These are phyloP conservation scores for Xyliphius kryptos DNA, from an alignment of 2,113 vertebrate species.

Conservation along the genomic window DNA sequence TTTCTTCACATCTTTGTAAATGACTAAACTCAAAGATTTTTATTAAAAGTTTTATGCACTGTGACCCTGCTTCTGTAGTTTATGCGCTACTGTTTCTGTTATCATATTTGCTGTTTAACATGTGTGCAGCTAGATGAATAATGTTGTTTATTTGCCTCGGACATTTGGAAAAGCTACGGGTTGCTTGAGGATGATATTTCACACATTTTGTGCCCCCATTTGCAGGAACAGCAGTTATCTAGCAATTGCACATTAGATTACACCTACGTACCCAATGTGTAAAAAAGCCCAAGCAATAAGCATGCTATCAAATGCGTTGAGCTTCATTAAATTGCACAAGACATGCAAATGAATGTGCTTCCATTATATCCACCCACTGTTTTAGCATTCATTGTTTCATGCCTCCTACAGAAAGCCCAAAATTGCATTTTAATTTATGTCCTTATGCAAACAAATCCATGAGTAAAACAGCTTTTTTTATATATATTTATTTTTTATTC, in stretches of 20 bases:
- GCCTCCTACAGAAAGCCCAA: too few relatives aligned
- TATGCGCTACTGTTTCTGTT: too few relatives aligned
- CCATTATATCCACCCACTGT: slow-evolving; percentile 31
- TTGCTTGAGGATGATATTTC: slow-evolving; percentile 17
- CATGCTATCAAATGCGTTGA: slow-evolving; percentile 23
- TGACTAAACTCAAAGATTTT: too few relatives aligned
- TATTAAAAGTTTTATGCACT: too few relatives aligned
- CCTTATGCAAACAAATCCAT: too few relatives aligned
- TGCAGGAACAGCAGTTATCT: slow-evolving; percentile 9
- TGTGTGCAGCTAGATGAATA: slow-evolving; percentile 19
- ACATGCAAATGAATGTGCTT: slow-evolving; percentile 33
- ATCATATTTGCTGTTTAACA: too few relatives aligned
- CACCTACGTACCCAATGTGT: slow-evolving; percentile 28
- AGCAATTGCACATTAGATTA: slow-evolving; percentile 21
- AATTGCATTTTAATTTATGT: too few relatives aligned
- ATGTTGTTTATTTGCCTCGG: slow-evolving; percentile 11
- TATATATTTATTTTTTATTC: too few relatives aligned
- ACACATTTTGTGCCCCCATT: slow-evolving; percentile 19
- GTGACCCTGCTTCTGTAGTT: too few relatives aligned
- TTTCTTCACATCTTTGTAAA: too few relatives aligned
- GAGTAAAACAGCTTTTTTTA: too few relatives aligned
- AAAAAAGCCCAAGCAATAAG: slow-evolving; percentile 24
- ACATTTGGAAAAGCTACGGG: slow-evolving; percentile 12
- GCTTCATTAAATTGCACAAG: slow-evolving; percentile 30
- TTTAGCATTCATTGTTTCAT: too few relatives aligned